Percentiles rank a stretch among this genome's conserved stretches.
phyloP scores from a whole-genome alignment of 1,140 invertebrate genomes.

The Gryllus bimaculatus region DNA sequence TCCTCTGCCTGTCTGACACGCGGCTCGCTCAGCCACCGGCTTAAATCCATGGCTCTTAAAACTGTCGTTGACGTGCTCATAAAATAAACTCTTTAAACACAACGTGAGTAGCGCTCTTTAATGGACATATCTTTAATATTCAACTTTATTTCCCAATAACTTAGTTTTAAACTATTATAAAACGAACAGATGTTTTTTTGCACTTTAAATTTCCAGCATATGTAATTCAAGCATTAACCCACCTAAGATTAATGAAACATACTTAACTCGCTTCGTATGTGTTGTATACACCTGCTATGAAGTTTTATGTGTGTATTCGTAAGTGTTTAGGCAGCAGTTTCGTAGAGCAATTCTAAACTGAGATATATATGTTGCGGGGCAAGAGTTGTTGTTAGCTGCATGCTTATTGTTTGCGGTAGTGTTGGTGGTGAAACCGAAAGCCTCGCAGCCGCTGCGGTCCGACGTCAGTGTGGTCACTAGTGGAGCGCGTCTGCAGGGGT shows the following conservation, averaged over 20 bases:
- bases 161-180: background rate
- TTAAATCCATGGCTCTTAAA: background rate
- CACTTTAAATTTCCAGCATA: background rate
- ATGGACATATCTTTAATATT: background rate
- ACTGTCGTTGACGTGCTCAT: background rate
- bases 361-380: background rate
- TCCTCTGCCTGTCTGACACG: no score
- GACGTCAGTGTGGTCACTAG: background rate
- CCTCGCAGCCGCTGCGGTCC: background rate
- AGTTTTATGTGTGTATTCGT: background rate
- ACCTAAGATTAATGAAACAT: background rate
- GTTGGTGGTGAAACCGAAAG: background rate
- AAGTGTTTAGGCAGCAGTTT: background rate
- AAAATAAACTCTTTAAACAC: constrained; percentile 6
- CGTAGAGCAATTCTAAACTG: background rate
- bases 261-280: background rate
- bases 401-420: background rate
- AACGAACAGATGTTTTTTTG: background rate
- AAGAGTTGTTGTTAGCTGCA: background rate
- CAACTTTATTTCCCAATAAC: background rate
- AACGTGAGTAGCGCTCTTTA: background rate
- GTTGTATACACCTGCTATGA: background rate
- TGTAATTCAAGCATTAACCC: background rate
- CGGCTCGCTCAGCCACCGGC: no score
- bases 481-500: no score